Percentiles rank a stretch among this genome's conserved stretches.
These are phyloP conservation scores for Allobates femoralis DNA, from an alignment of 2,797 vertebrate genomes.

Conservation along the genomic window DNA sequence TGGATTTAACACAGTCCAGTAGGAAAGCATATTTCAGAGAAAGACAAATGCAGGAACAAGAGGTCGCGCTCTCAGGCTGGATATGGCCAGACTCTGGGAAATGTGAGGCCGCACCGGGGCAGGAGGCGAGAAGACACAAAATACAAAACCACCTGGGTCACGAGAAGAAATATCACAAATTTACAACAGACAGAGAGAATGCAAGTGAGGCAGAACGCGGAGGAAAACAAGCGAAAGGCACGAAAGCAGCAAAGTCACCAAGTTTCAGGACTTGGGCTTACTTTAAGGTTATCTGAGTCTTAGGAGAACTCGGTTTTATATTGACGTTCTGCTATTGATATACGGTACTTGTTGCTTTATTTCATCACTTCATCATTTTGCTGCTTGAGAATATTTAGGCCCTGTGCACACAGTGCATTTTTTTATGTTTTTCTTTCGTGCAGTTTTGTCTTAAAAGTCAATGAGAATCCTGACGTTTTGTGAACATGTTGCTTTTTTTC, in stretches of 20 bases:
- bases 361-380: too few species aligned
- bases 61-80: conserved; percentile 25
- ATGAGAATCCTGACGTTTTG: too few species aligned
- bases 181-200: not conserved
- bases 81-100: conserved; percentile 26
- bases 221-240: not conserved
- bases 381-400: too few species aligned
- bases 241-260: not conserved
- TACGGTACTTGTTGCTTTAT: too few species aligned
- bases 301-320: not conserved
- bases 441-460: too few species aligned
- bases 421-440: too few species aligned
- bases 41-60: conserved; percentile 42
- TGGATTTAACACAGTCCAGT: conserved; percentile 45
- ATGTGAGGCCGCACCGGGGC: conserved; percentile 2
- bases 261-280: not conserved
- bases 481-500: too few species aligned
- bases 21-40: conserved; percentile 39
- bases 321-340: too few species aligned
- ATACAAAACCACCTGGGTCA: not conserved
- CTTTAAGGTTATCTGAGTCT: not conserved
- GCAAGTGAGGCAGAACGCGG: not conserved
- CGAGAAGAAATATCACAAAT: not conserved
- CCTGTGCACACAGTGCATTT: too few species aligned
- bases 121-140: not conserved